Evolutionary conservation across 2,113 vertebrate species (phyloP).

Genomic region (Myrmecobius fasciatus): DNA sequence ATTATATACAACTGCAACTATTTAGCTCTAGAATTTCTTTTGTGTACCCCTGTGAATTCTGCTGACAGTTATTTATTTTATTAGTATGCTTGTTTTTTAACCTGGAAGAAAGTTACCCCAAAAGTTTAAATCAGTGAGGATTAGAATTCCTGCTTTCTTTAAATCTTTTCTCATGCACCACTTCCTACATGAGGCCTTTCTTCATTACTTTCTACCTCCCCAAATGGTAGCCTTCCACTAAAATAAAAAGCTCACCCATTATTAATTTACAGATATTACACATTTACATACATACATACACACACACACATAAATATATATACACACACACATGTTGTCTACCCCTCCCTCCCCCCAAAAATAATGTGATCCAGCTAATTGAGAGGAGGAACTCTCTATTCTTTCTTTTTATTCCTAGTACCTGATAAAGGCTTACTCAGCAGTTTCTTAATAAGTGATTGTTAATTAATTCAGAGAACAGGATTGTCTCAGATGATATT

Average conservation of each 20-base stretch:
- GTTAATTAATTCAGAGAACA: background rate
- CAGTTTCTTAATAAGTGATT: background rate
- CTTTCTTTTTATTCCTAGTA: background rate
- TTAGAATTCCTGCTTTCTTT: background rate
- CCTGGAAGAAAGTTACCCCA: background rate
- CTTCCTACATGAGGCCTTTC: background rate
- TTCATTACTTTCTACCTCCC: background rate
- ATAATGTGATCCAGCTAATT: background rate
- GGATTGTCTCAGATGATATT: background rate
- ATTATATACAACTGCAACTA: conserved; percentile 73
- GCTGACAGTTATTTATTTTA: conserved; percentile 43
- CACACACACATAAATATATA: background rate
- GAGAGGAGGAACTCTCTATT: background rate
- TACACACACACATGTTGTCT: background rate
- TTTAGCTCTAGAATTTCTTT: conserved; percentile 80
- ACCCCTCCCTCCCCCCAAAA: background rate
- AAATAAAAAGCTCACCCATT: background rate
- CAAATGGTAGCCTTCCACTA: background rate
- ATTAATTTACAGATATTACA: background rate
- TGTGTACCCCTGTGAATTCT: conserved; percentile 47
- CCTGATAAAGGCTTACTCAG: background rate
- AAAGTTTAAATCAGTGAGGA: background rate
- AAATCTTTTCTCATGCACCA: background rate
- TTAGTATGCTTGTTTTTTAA: background rate
- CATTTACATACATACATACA: background rate